Evolutionary conservation across 2,113 vertebrate species (phyloP).

Genomic region (Notiomystis cincta): DNA sequence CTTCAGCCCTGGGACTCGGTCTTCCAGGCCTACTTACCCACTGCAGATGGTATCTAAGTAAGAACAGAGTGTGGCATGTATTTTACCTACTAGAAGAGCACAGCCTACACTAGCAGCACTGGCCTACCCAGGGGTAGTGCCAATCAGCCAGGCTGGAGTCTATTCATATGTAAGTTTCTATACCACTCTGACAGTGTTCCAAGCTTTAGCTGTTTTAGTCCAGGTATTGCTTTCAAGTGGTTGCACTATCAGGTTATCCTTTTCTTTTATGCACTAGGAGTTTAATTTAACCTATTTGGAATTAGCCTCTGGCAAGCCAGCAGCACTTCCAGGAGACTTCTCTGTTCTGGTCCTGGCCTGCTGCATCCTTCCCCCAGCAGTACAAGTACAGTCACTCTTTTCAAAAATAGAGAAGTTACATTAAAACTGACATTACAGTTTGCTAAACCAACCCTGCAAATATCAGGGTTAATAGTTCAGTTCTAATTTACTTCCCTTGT

Average conservation of each 20-base stretch:
- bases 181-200: background rate
- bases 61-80: background rate
- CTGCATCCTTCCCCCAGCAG: background rate
- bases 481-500: background rate
- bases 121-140: background rate
- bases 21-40: background rate
- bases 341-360: background rate
- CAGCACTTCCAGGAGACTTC: background rate
- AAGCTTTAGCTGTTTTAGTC: background rate
- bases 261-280: background rate
- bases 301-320: background rate
- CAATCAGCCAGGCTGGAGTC: background rate
- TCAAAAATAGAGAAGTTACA: background rate
- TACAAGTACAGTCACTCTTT: background rate
- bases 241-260: background rate
- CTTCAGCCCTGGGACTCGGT: background rate
- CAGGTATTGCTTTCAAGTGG: background rate
- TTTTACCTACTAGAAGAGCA: background rate
- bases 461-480: background rate
- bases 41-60: background rate
- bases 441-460: background rate
- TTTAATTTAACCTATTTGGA: background rate
- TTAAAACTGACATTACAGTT: background rate
- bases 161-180: background rate
- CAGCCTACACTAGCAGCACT: background rate